A percentile compares a stretch with the other conserved stretches of the same genome.
Conservation (phyloP, 2,888 invertebrate species). For the Ophion ellenae region DNA sequence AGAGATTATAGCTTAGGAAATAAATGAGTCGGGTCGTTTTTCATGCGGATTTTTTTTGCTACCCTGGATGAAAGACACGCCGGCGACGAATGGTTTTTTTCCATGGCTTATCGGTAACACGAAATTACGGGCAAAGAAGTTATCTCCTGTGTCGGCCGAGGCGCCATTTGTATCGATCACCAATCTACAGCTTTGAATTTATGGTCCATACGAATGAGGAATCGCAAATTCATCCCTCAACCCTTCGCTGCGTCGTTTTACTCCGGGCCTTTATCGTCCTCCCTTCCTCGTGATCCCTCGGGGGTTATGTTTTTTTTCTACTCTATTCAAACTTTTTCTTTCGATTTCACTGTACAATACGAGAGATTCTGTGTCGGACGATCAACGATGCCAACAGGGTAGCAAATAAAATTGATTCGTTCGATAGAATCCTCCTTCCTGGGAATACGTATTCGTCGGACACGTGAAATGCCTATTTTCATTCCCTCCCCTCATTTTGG, state of each 20-base stretch:
- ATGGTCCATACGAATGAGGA: conserved; percentile 55
- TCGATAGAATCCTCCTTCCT: conserved; percentile 15
- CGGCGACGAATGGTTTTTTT: neutral
- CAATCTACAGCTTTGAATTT: conserved; percentile 66
- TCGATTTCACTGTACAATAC: conserved; percentile 31
- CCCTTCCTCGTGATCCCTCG: conserved; percentile 7
- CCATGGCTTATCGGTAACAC: neutral
- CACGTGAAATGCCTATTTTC: conserved; percentile 24
- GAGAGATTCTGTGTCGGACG: neutral
- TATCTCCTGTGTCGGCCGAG: conserved; percentile 35
- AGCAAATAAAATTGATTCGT: conserved; percentile 50
- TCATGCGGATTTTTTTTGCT: neutral
- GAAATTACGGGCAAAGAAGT: conserved; percentile 1
- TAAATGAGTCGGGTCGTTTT: too few species aligned
- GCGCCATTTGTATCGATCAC: conserved; percentile 47
- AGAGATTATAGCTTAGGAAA: too few species aligned
- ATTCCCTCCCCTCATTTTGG: conserved; percentile 2
- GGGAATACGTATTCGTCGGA: neutral
- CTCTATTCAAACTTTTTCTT: conserved; percentile 38
- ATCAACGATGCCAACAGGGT: conserved; percentile 14
- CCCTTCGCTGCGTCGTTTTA: conserved; percentile 23
- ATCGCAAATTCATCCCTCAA: conserved; percentile 57
- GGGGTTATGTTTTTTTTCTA: conserved; percentile 43
- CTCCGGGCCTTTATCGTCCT: neutral
- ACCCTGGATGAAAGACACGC: neutral